Percentiles rank a stretch among this genome's conserved stretches.
Evolutionary conservation across 2,888 invertebrate species (phyloP).

Genomic region (Smittia sp.): DNA sequence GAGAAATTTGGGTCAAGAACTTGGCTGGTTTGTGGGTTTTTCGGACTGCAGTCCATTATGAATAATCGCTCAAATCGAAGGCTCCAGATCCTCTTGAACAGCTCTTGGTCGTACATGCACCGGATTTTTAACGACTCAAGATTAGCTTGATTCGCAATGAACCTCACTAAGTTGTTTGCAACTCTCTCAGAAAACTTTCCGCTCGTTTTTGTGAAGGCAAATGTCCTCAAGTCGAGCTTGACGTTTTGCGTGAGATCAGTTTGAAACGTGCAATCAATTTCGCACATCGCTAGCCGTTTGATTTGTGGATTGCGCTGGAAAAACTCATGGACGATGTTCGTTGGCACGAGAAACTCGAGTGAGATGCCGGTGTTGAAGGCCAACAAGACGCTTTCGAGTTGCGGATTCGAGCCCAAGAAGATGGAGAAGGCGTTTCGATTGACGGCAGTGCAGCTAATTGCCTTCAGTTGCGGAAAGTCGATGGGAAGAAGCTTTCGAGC

Average conservation of each 20-base stretch:
- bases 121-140: slow-evolving; percentile 16
- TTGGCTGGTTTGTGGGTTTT: background rate
- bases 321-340: slow-evolving; percentile 21
- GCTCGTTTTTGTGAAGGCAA: background rate
- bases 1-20: background rate
- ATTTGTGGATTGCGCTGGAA: slow-evolving; percentile 22
- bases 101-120: background rate
- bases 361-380: background rate
- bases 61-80: background rate
- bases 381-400: background rate
- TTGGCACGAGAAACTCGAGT: background rate
- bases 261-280: slow-evolving; percentile 12
- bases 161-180: slow-evolving; percentile 24
- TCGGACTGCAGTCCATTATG: slow-evolving; percentile 30
- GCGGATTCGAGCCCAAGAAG: slow-evolving; percentile 22
- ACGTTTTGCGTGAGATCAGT: slow-evolving; percentile 4
- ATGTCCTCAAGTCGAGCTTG: background rate
- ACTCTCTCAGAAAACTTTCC: background rate
- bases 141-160: background rate
- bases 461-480: slow-evolving; percentile 15
- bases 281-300: background rate
- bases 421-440: slow-evolving; percentile 26
- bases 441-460: background rate
- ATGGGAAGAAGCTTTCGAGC: background rate
- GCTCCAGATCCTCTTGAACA: background rate